Evolutionary conservation across 2,888 invertebrate genomes (phyloP), one percentile per base, ranked within the genome.

Genomic region (Tetheella fluctuosa): DNA sequence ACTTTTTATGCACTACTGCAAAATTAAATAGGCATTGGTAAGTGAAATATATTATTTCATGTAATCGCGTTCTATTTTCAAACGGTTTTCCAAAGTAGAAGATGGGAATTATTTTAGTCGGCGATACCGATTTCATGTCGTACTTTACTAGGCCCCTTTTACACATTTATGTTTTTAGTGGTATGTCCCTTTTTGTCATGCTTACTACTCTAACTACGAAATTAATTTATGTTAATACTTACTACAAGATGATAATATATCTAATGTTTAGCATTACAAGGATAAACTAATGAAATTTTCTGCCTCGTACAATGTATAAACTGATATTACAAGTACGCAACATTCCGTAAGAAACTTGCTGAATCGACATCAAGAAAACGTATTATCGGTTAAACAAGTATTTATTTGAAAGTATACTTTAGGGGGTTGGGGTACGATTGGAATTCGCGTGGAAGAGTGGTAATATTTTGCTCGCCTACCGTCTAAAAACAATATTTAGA

Each of bases 401-500:
- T 10, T 3, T 25, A 54, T 23, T 15, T 28, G 52, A 69, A 70
- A 67, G 61, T 60, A 34, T 58, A 59, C 60, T 66, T 57, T 72
- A 59, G 7, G 0, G 0, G 2, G 13, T 1, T 1, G 7, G 0
- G 4, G 52, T 61, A 75, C 34, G 64, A 76, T 68, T 62, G 65
- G 65, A 58, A 66, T 75, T 79, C 37, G 68, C 48, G 6, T 63
- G 63, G 57, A 60, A 23, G 7, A 4, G 3, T 15, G 7, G 25
- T 25, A 58, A 60, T 67, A 71, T 67, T 77, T 71, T 71, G 66
- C 68, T 62, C 65, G 62, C 66, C 66, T 68, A 75, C 70, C 76
- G 68, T 67, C 73, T 79, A 73, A 79, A 82, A 83, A 82, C 80
- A 84, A 83, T 81, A 83, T 84, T 84, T 81, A 79, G 83, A 78